These are phyloP conservation scores for Hypsibius dujardini DNA, from an alignment of 1,140 invertebrate species.

Conservation along the genomic window DNA sequence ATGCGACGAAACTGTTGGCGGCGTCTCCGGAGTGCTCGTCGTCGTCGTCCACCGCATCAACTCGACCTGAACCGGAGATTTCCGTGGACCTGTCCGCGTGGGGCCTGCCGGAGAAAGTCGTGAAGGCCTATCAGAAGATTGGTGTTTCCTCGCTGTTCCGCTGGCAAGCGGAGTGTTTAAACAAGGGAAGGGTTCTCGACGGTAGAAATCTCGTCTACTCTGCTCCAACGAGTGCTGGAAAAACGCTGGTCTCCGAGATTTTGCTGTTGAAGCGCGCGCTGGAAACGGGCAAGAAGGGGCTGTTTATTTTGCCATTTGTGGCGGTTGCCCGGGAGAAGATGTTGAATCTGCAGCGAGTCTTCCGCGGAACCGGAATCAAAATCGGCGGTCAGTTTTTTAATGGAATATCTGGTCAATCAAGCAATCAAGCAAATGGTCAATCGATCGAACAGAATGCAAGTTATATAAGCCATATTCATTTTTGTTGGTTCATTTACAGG, in stretches of 20 bases:
- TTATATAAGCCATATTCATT: neutral
- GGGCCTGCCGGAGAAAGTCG: neutral
- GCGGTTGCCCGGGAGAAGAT: constrained; percentile 90
- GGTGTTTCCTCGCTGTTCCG: constrained; percentile 60
- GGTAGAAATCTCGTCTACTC: constrained; percentile 78
- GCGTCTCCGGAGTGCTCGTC: too few relatives aligned
- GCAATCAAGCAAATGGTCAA: too few relatives aligned
- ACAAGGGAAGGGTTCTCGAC: constrained; percentile 43
- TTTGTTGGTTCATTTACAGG: neutral
- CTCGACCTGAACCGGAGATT: too few relatives aligned
- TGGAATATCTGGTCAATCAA: too few relatives aligned
- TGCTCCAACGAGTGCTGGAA: constrained; percentile 88
- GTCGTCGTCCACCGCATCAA: too few relatives aligned
- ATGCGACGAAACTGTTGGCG: too few relatives aligned
- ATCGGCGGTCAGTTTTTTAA: too few relatives aligned
- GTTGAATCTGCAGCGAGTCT: constrained; percentile 55
- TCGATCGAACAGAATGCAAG: neutral
- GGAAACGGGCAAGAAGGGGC: constrained; percentile 68
- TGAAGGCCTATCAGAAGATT: constrained; percentile 28
- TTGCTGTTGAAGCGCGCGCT: constrained; percentile 71
- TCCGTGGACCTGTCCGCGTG: neutral
- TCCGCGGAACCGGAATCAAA: neutral
- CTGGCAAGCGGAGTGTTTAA: constrained; percentile 74
- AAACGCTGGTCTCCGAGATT: constrained; percentile 89
- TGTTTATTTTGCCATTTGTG: constrained; percentile 87